Percentiles rank a stretch among this genome's conserved stretches.
These are phyloP conservation scores for Rhopalosiphum padi DNA, from an alignment of 1,140 invertebrate genomes.

Conservation along the genomic window DNA sequence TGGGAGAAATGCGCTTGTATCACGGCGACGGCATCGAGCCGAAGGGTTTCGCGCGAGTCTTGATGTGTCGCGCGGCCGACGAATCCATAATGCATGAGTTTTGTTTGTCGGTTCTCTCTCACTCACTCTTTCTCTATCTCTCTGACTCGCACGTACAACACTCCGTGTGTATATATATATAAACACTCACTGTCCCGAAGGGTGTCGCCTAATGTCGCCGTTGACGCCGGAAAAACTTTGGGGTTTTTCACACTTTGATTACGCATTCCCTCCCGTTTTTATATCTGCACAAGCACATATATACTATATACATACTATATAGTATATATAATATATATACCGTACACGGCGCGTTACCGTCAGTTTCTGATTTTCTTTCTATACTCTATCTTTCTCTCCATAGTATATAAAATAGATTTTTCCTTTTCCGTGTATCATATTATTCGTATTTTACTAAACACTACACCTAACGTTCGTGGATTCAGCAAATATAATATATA, in stretches of 20 bases:
- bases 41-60: slow-evolving; percentile 43
- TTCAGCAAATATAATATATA: neutral
- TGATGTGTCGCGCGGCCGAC: slow-evolving; percentile 46
- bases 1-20: neutral
- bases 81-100: slow-evolving; percentile 57
- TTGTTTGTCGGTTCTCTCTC: neutral
- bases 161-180: neutral
- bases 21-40: neutral
- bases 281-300: neutral
- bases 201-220: slow-evolving; percentile 53
- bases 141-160: neutral
- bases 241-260: slow-evolving; percentile 55
- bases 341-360: neutral
- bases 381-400: neutral
- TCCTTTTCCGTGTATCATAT: neutral
- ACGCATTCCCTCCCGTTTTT: slow-evolving; percentile 42
- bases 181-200: neutral
- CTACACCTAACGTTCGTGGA: neutral
- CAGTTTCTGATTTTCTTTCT: slow-evolving; percentile 20
- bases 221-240: slow-evolving; percentile 55
- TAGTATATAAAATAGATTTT: slow-evolving; percentile 1
- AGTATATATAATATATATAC: neutral
- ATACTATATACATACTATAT: neutral
- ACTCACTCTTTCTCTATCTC: neutral
- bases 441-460: neutral